Conservation (phyloP, 2,888 invertebrate genomes). For the Macropis europaea region DNA sequence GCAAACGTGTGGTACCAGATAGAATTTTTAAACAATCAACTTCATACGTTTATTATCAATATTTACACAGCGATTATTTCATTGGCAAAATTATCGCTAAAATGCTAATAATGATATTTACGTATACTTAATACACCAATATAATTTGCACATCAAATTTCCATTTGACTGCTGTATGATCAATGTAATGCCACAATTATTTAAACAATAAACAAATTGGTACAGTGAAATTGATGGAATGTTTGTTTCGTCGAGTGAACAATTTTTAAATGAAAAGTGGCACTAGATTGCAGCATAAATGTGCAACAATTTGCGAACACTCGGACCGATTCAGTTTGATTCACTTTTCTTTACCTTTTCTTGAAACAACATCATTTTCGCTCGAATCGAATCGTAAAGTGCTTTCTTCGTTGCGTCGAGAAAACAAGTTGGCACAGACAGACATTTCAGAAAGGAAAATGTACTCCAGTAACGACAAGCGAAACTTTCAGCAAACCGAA, state of each 20-base stretch:
- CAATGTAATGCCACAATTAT: background rate
- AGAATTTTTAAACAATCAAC: too few relatives aligned
- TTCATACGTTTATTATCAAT: too few relatives aligned
- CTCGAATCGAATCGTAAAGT: background rate
- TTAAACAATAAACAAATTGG: conserved; percentile 15
- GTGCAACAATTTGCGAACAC: background rate
- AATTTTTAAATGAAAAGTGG: background rate
- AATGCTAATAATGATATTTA: too few relatives aligned
- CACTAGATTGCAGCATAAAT: background rate
- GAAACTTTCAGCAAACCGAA: too few relatives aligned
- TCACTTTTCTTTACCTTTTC: background rate
- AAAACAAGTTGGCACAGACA: background rate
- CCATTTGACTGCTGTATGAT: too few relatives aligned
- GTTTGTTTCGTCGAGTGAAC: background rate
- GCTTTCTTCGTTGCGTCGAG: background rate
- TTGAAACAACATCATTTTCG: background rate
- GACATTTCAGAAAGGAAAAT: background rate
- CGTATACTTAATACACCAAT: too few relatives aligned
- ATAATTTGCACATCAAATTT: too few relatives aligned
- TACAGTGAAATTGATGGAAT: background rate
- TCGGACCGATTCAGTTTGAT: background rate
- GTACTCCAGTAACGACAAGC: background rate
- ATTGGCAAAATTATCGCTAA: too few relatives aligned
- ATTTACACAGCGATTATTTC: too few relatives aligned
- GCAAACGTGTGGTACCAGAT: too few relatives aligned